These are phyloP conservation scores for Sphenodon punctatus DNA, from an alignment of 2,797 vertebrate species.

Conservation along the genomic window DNA sequence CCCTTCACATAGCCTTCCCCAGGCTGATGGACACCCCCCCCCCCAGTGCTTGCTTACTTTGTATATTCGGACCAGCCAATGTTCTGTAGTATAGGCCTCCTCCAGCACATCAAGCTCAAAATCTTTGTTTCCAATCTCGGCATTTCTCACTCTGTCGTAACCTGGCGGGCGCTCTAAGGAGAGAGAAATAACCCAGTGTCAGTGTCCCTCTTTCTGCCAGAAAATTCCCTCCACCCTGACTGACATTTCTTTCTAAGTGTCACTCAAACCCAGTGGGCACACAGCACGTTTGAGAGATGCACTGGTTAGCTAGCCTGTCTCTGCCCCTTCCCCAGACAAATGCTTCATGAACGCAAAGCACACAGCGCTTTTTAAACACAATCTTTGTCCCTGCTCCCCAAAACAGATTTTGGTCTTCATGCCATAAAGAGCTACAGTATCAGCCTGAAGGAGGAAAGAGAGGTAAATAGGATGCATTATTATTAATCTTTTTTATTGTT, in stretches of 20 bases:
- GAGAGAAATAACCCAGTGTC: not conserved
- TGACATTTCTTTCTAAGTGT: not conserved
- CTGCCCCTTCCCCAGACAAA: not conserved
- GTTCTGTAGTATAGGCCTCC: slow-evolving; percentile 98
- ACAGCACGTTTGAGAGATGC: not conserved
- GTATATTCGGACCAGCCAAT: slow-evolving; percentile 99
- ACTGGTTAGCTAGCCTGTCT: not conserved
- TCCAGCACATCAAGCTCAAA: slow-evolving; percentile 98
- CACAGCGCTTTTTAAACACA: not conserved
- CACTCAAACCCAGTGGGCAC: not conserved
- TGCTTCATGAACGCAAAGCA: not conserved
- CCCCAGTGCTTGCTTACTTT: slow-evolving; percentile 80
- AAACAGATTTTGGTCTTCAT: not conserved
- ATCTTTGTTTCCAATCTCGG: slow-evolving; percentile 98
- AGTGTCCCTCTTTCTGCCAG: not conserved
- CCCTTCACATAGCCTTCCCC: not conserved
- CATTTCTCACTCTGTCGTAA: slow-evolving; percentile 95
- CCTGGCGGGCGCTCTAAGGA: slow-evolving; percentile 92
- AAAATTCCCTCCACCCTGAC: not conserved
- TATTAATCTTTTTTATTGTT: no score
- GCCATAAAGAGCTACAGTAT: not conserved
- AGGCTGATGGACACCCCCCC: not conserved
- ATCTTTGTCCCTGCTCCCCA: not conserved
- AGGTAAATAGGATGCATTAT: not conserved
- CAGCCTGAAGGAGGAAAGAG: not conserved